Base-by-base conservation (phyloP, 2,113 vertebrate species). In the Anhinga anhinga region DNA sequence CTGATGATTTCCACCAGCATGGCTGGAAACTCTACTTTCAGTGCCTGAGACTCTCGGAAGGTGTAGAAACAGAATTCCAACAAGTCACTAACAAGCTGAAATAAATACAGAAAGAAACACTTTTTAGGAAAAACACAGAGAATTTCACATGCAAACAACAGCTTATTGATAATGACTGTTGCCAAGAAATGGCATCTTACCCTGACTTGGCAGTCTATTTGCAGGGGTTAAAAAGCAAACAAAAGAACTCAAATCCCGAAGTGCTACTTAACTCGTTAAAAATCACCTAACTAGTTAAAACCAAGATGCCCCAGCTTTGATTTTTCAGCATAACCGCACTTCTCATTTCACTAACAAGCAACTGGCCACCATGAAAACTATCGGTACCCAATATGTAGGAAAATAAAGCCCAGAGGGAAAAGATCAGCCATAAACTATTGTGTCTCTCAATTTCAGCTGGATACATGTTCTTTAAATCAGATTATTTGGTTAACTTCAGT, bases 1-100 rank as follows among this genome's bases (percentile, higher is more conserved):
- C 99, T 99, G 98, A 99, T 99, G 98, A 99, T 99, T 98, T 99
- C 99, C 98, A 99, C 99, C 98, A 99, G 98, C 99, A 99, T 99
- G 56, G 99, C 99, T 1, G 99, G 99, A 97, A 99, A 99, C 98
- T 99, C 99, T 97, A 99, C 99, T 97, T 99, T 99, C 97, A 99
- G 98, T 84, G 99, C 99, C 98, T 99, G 99, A 83, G 99, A 99
- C 98, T 99, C 99, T n/a, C 99, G 99, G 98, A 99, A 99, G 96
- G 99, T 99, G 96, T 99, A 99, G 98, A 99, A 99, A 98, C 99
- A 99, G 97, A 99, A 99, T 97, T 99, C 99, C 98, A 99, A 73
- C 94, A 99, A 97, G 98, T 99, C 99, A 59, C 98, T 99, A 97
- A 99, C 99, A 95, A 99, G 98, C 99, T 99, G 98, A 63, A 98